phyloP scores from a whole-genome alignment of 1,140 invertebrate genomes.

The Mamestra configurata region DNA sequence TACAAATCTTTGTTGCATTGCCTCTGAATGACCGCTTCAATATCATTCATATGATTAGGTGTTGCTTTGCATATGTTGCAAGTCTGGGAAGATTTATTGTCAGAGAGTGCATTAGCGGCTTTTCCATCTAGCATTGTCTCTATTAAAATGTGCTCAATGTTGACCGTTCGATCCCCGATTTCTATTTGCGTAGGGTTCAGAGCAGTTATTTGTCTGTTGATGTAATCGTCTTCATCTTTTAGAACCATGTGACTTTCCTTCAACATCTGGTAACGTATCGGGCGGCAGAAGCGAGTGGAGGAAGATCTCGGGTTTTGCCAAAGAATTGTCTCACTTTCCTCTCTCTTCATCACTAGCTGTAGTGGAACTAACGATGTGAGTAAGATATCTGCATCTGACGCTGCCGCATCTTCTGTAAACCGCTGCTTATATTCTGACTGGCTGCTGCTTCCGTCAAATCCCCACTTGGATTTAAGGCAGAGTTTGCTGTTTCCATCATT shows the following conservation, averaged over 20 bases:
- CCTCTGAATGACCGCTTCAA: neutral
- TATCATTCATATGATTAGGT: neutral
- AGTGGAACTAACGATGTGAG: no score
- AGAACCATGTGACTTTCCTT: neutral
- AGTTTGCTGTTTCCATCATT: neutral
- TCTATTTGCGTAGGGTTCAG: neutral
- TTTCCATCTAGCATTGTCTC: slow-evolving; percentile 2
- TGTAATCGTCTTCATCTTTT: neutral
- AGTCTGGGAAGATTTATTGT: neutral
- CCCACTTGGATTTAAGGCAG: neutral
- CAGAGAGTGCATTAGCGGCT: neutral
- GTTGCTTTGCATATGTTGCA: neutral
- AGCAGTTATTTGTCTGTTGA: neutral
- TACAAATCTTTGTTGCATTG: no score
- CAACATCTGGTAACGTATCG: neutral
- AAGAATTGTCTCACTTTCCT: neutral
- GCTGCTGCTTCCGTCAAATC: neutral
- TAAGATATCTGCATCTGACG: no score
- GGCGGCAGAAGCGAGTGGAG: neutral
- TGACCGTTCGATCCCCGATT: neutral
- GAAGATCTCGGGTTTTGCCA: neutral
- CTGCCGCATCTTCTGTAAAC: neutral
- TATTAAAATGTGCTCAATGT: neutral
- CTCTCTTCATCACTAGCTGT: no score
- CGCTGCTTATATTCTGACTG: slow-evolving; percentile 5